These are phyloP conservation scores for Camponotus floridanus DNA, from an alignment of 1,140 invertebrate species.

Conservation along the genomic window DNA sequence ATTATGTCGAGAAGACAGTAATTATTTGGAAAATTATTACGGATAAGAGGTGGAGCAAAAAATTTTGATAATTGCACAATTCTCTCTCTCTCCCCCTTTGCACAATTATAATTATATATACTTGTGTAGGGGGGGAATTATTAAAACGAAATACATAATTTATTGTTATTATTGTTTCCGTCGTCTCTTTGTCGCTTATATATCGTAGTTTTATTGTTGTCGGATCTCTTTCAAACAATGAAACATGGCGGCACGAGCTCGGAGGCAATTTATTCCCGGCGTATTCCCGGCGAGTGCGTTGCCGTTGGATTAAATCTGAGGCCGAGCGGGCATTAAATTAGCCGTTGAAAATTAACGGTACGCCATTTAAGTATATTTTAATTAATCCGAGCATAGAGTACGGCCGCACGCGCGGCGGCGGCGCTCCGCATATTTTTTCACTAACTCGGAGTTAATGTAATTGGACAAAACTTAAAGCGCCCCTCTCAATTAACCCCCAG, in stretches of 20 bases:
- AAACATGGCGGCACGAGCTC: background rate
- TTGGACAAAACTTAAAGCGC: conserved; percentile 59
- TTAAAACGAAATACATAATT: background rate
- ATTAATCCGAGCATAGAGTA: conserved; percentile 69
- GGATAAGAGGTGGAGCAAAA: background rate
- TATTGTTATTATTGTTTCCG: background rate
- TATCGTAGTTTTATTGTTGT: background rate
- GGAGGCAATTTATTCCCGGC: conserved; percentile 42
- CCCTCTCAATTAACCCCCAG: conserved; percentile 64
- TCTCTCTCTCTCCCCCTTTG: background rate
- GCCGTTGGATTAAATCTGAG: conserved; percentile 68
- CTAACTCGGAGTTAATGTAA: conserved; percentile 41
- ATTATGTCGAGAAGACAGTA: background rate
- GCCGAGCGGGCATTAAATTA: conserved; percentile 67
- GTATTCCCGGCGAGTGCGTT: conserved; percentile 32
- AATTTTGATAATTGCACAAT: conserved; percentile 11
- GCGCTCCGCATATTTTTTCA: conserved; percentile 65
- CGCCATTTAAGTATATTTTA: conserved; percentile 74
- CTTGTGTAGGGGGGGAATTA: background rate
- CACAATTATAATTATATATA: background rate
- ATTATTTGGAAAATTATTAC: conserved; percentile 6
- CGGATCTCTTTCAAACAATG: background rate
- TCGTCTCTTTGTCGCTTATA: background rate
- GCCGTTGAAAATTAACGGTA: conserved; percentile 69
- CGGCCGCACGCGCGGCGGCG: conserved; percentile 10